Evolutionary conservation across 2,888 invertebrate species (phyloP).

Genomic region (Diarsia mendica): DNA sequence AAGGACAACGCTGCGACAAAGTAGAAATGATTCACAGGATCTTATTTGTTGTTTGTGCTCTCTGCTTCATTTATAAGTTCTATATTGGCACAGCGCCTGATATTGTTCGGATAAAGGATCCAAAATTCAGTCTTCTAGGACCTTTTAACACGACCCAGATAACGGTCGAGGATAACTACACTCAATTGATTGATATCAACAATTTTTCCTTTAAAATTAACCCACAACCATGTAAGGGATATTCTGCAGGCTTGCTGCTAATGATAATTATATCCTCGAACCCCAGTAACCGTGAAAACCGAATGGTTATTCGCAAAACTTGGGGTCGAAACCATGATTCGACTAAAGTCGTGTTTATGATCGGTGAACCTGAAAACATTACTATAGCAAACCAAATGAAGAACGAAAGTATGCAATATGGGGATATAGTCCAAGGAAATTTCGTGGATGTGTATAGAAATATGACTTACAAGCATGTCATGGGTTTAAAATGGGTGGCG

Average conservation of each 20-base stretch:
- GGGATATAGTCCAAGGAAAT: conserved; percentile 94
- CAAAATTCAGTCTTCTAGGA: conserved; percentile 74
- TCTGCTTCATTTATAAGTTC: conserved; percentile 71
- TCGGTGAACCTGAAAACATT: conserved; percentile 86
- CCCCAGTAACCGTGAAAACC: conserved; percentile 91
- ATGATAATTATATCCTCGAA: conserved; percentile 93
- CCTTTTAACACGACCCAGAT: conserved; percentile 71
- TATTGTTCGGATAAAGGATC: conserved; percentile 69
- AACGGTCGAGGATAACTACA: conserved; percentile 72
- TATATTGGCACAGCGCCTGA: conserved; percentile 60
- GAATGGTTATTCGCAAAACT: conserved; percentile 93
- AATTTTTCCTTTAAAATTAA: conserved; percentile 91
- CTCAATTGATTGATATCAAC: conserved; percentile 89
- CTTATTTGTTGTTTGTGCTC: conserved; percentile 66
- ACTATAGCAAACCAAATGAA: conserved; percentile 80
- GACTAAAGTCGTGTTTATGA: conserved; percentile 92
- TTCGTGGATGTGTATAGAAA: conserved; percentile 95
- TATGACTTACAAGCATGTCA: conserved; percentile 96
- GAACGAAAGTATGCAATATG: conserved; percentile 89
- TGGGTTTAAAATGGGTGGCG: conserved; percentile 94
- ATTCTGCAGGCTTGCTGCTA: conserved; percentile 85
- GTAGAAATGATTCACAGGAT: conserved; percentile 73
- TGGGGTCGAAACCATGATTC: conserved; percentile 92
- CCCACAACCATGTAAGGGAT: conserved; percentile 88
- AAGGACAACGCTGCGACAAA: conserved; percentile 68